Base-by-base conservation (phyloP, 1,140 invertebrate genomes). In the Cotesia chilonis region DNA sequence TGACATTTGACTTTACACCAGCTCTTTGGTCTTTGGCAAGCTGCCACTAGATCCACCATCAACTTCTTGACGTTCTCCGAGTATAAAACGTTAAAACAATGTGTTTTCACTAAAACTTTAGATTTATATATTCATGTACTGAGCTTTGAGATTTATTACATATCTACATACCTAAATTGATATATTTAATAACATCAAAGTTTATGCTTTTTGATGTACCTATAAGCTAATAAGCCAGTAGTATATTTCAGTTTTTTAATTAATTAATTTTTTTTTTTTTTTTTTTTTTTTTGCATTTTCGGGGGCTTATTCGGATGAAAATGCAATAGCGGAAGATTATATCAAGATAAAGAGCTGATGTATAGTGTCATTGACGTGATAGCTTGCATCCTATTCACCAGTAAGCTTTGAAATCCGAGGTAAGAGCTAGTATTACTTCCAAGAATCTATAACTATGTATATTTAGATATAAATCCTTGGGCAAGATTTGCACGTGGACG, bases 21-120 rank as follows among this genome's bases (percentile, higher is more conserved):
- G n/a, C 14, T 52, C 38, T 66, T 38, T 52, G 36, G 47, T 28
- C 38, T 66, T 14, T 78, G 77, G 77, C 76, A 20, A 51, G 54
- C 54, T 77, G 76, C 77, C 77, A 77, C 73, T 72, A 68, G 71
- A 71, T 17, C 59, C 41, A 47, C 41, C 41, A 47, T 47, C 54
- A 57, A 36, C 60, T 41, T 54, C 71, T 68, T 64, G 68, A 70
- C 69, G 14, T 66, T 47, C 36, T 47, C 6, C 41, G 6, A 6
- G 41, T 47, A 47, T 61, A 75, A 70, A 51, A 78, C 71, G 3
- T 73, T 75, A 68, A 78, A 77, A 78, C 77, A 78, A 78, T 66
- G 37, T 41, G 17, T 10, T 51, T 47, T 20, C 38, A 52, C 47
- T 51, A n/a, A 35, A 59, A 28, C 57, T 59, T 47, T 47, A 47